These are phyloP conservation scores for Diarsia rubi DNA, from an alignment of 2,888 invertebrate species.

Conservation along the genomic window DNA sequence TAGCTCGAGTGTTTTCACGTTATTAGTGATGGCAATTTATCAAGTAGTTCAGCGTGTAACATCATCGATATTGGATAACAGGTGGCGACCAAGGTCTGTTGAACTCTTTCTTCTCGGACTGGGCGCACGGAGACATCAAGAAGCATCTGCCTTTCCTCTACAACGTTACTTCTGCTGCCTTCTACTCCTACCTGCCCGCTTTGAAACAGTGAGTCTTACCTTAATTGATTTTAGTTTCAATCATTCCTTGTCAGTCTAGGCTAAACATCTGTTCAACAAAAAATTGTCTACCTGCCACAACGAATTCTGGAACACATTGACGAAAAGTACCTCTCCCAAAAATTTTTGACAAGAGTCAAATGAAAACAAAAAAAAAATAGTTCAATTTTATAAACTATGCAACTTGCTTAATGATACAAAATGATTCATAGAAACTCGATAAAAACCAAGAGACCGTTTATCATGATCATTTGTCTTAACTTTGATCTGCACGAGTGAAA, in stretches of 20 bases:
- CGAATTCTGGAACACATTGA: not conserved
- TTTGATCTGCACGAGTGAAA: slow-evolving; percentile 58
- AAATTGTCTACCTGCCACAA: not conserved
- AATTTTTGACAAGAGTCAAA: not conserved
- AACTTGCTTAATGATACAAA: not conserved
- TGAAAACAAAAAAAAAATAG: not conserved
- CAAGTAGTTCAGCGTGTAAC: slow-evolving; percentile 12
- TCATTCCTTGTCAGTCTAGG: not conserved
- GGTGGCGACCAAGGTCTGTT: slow-evolving; percentile 98
- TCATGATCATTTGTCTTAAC: slow-evolving; percentile 22
- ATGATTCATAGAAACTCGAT: slow-evolving; percentile 38
- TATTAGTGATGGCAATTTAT: slow-evolving; percentile 42
- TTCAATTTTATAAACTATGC: slow-evolving; percentile 4
- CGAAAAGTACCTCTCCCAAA: not conserved
- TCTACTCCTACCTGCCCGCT: slow-evolving; percentile 99
- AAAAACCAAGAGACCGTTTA: slow-evolving; percentile 46
- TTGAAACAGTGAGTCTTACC: slow-evolving; percentile 96
- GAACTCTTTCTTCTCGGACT: slow-evolving; percentile 98
- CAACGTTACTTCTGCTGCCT: slow-evolving; percentile 98
- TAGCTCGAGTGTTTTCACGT: slow-evolving; percentile 1
- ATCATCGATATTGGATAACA: slow-evolving; percentile 69
- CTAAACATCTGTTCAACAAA: not conserved
- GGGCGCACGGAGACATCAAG: slow-evolving; percentile 97
- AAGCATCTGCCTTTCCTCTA: slow-evolving; percentile 99
- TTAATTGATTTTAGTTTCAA: not conserved